These are phyloP conservation scores for Gavia stellata DNA, from an alignment of 2,113 vertebrate species.

Conservation along the genomic window DNA sequence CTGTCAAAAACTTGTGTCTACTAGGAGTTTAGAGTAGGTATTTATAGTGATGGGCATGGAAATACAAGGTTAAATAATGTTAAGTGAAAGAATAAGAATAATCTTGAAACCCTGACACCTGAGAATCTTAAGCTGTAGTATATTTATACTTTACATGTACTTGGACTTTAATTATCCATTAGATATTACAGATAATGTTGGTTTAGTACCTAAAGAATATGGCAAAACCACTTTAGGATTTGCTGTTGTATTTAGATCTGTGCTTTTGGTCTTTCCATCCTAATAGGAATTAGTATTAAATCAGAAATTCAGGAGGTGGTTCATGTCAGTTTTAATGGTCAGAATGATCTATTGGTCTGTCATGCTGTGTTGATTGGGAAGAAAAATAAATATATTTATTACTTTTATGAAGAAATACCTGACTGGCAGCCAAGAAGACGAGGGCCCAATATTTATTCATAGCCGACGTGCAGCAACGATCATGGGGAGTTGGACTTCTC, in stretches of 20 bases:
- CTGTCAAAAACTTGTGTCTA: neutral
- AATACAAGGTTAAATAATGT: neutral
- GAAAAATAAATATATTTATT: neutral
- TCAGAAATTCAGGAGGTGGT: neutral
- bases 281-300: neutral
- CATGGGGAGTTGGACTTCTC: accelerated
- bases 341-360: neutral
- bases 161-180: neutral
- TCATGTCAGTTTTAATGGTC: neutral
- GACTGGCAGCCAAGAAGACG: neutral
- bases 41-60: neutral
- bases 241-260: neutral
- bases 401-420: neutral
- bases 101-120: neutral
- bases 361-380: neutral
- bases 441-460: neutral
- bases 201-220: neutral
- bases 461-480: neutral
- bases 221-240: neutral
- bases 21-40: neutral
- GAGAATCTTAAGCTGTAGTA: neutral
- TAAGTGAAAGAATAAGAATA: neutral
- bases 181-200: neutral
- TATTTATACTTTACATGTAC: neutral
- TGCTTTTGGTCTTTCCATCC: neutral